phyloP scores from a whole-genome alignment of 2,113 vertebrate genomes.

The Edolisoma coerulescens region DNA sequence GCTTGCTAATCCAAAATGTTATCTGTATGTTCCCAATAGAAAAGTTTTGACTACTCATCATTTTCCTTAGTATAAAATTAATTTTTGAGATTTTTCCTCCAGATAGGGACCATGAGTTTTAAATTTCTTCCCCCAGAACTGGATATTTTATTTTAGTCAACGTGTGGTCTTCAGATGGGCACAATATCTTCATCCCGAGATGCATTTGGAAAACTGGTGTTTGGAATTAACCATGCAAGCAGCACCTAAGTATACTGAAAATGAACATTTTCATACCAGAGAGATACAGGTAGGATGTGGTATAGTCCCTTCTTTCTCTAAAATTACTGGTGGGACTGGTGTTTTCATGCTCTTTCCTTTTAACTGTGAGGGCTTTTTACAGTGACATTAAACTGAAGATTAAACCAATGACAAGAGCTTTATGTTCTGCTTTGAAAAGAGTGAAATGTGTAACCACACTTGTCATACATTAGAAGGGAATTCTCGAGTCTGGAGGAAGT shows the following conservation, averaged over 20 bases:
- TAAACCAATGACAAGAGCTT: background rate
- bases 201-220: background rate
- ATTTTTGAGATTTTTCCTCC: background rate
- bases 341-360: background rate
- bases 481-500: background rate
- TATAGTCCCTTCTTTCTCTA: background rate
- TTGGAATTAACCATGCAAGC: background rate
- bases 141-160: background rate
- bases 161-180: background rate
- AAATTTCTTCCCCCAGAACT: accelerated
- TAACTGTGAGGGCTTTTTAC: background rate
- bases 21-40: background rate
- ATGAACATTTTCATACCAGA: background rate
- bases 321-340: background rate
- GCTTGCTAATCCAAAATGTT: background rate
- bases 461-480: background rate
- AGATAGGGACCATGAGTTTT: background rate
- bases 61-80: background rate
- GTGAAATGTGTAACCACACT: background rate
- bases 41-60: background rate
- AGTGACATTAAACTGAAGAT: background rate
- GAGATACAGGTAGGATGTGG: background rate
- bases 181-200: background rate
- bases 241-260: background rate
- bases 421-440: background rate